Evolutionary conservation across 1,140 invertebrate species (phyloP), one percentile per base, ranked within the genome.

Genomic region (Tetranychus urticae): DNA sequence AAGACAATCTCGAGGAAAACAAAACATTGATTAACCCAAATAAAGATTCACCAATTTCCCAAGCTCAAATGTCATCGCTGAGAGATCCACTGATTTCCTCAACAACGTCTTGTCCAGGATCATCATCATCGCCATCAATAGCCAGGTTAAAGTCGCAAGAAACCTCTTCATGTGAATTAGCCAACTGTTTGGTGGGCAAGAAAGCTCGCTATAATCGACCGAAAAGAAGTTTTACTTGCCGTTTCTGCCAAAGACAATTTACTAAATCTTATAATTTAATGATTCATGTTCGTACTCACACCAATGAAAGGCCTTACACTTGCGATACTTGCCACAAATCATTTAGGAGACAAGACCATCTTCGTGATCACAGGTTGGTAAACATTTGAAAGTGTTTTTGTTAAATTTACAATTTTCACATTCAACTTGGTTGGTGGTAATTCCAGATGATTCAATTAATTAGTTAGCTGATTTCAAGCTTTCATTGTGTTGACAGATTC

Each of bases 301-400:
- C 94, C 3, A 90, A 98, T 73, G 94, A 98, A 72, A 74, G 93
- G 60, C 94, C 93, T 3, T 99, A 92, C 70, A 87, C 88, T 13
- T 99, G 94, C 76, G 92, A 97, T 73, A 86, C 97, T 62, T 99
- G 94, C 73, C 86, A 89, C 70, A 97, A 97, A 77, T 86, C 88
- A 69, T 98, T 98, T 80, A 87, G 97, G 72, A 78, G 92, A 68
- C 92, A 97, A 79, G 88, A 92, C 75, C 88, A 90, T 75, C 79
- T 91, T 68, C 85, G 88, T 77, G 87, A 91, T 76, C 88, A 92
- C 81, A 88, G 87, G 88, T 91, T 75, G 79, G 75, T 56, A 37
- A 8, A 6, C 5, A 52, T 14, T n/a, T 6, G 8, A 47, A 47
- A 47, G 10, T 42, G 5, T 42, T 42, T 10, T 10, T 10, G 39